Percentiles rank a stretch among this genome's conserved stretches.
Evolutionary conservation across 35 echinoderm and acorn worm species (phyloP).

Genomic region (Ophioderma brevispina): DNA sequence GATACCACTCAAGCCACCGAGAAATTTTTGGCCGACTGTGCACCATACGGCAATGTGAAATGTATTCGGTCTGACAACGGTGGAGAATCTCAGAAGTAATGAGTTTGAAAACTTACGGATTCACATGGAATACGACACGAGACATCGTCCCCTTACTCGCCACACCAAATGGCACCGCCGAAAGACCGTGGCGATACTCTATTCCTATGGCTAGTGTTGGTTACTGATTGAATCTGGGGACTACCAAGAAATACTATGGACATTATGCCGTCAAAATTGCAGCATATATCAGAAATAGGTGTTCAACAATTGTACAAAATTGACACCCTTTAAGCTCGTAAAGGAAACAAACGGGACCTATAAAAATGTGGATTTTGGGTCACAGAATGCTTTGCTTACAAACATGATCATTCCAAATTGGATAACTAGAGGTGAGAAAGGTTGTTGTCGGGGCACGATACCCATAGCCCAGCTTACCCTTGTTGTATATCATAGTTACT

Average conservation of each 20-base stretch:
- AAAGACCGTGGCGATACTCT: constrained; percentile 40
- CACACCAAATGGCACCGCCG: constrained; percentile 53
- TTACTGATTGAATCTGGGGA: constrained; percentile 14
- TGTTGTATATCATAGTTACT: constrained; percentile 44
- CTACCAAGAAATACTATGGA: constrained; percentile 19
- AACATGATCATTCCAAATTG: constrained; percentile 30
- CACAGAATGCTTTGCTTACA: constrained; percentile 46
- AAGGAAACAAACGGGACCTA: constrained; percentile 43
- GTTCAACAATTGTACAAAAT: constrained; percentile 30
- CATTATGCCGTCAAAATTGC: constrained; percentile 18
- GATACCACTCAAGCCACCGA: constrained; percentile 34
- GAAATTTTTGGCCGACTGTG: too few relatives aligned
- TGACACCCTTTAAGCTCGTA: constrained; percentile 15
- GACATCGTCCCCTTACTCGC: constrained; percentile 43
- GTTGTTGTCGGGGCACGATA: constrained; percentile 53
- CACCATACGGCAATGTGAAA: background rate
- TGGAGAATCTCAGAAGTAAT: background rate
- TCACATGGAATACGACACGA: constrained; percentile 31
- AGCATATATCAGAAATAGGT: constrained; percentile 41
- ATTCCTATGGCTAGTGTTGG: constrained; percentile 52
- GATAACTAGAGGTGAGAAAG: constrained; percentile 47
- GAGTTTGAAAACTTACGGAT: constrained; percentile 29
- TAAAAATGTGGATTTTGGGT: constrained; percentile 50
- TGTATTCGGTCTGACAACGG: constrained; percentile 33
- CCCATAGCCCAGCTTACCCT: constrained; percentile 56